Evolutionary conservation across 2,113 vertebrate species (phyloP), one percentile per base, ranked within the genome.

Genomic region (Rhabdornis inornatus): DNA sequence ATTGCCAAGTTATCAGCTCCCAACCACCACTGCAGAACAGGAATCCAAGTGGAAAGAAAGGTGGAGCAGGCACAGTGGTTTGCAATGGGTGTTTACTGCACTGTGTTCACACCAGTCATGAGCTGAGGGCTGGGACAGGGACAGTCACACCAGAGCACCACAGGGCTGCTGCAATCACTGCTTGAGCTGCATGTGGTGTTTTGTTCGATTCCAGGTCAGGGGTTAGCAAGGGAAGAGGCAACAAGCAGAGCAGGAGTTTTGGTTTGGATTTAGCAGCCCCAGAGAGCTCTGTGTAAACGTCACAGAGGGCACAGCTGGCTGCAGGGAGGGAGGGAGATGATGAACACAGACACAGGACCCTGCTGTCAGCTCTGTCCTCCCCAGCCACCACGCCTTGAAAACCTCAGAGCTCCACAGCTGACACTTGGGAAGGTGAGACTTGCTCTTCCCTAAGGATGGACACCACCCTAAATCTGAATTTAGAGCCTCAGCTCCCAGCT

Each of bases 211-310:
- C 27, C 47, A 50, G 64, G 20, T 37, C 79, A 47, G 47, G 57
- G 24, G 37, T 47, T 6, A 61, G 40, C 61, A 33, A 53, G 57
- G 80, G 47, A 22, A 83, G 44, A n/a, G 77, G 49, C 72, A 68
- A 50, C 44, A 18, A 35, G 63, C 72, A 74, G 64, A 90, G 96
- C 83, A 69, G 33, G 61, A 95, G 82, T 31, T 69, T 44, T 69
- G 66, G 44, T 2, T 72, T 68, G 52, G 79, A 78, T 86, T 49
- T 9, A 11, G 0, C 72, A 76, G 85, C 70, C 50, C 33, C 60
- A 92, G 25, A 89, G 75, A 89, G 75, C 52, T n/a, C 92, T 24
- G 56, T 8, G 30, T 14, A 3, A 66, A 31, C 25, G 3, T 4
- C 3, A 3, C 6, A 1, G 47, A 74, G 50, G 66, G 52, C 10